Evolutionary conservation across 2,888 invertebrate genomes (phyloP).

Genomic region (Sepioteuthis lessoniana): DNA sequence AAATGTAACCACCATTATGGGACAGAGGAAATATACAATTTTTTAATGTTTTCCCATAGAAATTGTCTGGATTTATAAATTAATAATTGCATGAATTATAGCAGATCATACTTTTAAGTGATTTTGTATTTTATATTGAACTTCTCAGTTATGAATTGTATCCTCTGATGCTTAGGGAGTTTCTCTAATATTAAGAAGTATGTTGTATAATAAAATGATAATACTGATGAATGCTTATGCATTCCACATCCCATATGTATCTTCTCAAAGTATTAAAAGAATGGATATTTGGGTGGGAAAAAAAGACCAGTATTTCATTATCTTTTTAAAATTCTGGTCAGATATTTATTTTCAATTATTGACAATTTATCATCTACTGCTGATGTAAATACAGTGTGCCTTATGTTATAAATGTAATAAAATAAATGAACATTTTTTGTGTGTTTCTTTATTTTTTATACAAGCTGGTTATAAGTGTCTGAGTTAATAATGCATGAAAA

Average conservation of each 20-base stretch:
- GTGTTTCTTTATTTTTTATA: not conserved
- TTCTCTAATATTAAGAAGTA: no score
- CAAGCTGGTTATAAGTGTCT: not conserved
- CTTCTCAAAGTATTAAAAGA: not conserved
- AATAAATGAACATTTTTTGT: not conserved
- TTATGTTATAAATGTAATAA: not conserved
- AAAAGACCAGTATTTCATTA: not conserved
- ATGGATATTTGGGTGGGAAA: not conserved
- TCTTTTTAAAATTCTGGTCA: not conserved
- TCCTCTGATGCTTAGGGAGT: no score
- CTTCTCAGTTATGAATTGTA: no score
- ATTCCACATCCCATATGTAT: not conserved
- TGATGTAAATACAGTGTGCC: conserved; percentile 11
- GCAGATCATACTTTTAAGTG: no score
- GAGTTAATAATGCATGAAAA: not conserved
- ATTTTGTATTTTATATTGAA: no score
- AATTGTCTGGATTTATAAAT: no score
- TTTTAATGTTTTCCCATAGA: no score
- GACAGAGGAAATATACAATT: no score
- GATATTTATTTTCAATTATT: not conserved
- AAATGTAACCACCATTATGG: no score
- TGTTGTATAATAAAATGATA: no score
- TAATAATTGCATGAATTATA: no score
- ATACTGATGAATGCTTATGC: no score
- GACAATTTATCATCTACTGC: not conserved